These are phyloP conservation scores for Parapristionchus giblindavisi DNA, from an alignment of 2,888 invertebrate genomes.

Conservation along the genomic window DNA sequence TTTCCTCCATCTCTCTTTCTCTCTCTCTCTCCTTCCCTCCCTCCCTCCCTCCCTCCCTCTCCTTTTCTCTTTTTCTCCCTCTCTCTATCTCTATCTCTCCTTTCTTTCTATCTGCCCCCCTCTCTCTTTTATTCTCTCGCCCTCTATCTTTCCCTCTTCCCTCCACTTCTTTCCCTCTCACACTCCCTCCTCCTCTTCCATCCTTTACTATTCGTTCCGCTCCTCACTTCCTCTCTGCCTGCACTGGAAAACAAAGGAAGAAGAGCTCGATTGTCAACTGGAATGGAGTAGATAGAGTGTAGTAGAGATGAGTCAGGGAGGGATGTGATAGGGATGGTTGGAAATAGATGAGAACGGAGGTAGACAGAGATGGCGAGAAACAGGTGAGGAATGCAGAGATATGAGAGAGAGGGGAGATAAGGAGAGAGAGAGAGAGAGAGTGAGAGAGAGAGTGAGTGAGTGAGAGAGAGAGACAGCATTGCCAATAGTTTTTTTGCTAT, in stretches of 20 bases:
- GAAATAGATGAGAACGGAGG: background rate
- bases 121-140: background rate
- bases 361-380: background rate
- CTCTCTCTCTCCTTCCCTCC: background rate
- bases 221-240: too few relatives aligned
- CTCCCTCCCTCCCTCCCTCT: background rate
- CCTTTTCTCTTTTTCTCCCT: background rate
- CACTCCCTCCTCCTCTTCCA: too few relatives aligned
- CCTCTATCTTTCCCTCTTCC: background rate
- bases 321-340: background rate
- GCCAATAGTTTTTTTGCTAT: too few relatives aligned
- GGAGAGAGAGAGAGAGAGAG: background rate
- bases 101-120: background rate
- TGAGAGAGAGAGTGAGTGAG: background rate
- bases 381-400: background rate
- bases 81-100: background rate
- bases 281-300: too few relatives aligned
- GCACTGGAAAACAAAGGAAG: too few relatives aligned
- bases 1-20: constrained; percentile 36
- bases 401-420: background rate
- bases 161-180: background rate
- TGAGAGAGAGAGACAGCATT: background rate
- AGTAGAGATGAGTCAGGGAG: background rate
- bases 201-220: too few relatives aligned
- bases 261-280: too few relatives aligned